Evolutionary conservation across 2,888 invertebrate genomes (phyloP), one percentile per base, ranked within the genome.

Genomic region (Platycnemis pennipes): DNA sequence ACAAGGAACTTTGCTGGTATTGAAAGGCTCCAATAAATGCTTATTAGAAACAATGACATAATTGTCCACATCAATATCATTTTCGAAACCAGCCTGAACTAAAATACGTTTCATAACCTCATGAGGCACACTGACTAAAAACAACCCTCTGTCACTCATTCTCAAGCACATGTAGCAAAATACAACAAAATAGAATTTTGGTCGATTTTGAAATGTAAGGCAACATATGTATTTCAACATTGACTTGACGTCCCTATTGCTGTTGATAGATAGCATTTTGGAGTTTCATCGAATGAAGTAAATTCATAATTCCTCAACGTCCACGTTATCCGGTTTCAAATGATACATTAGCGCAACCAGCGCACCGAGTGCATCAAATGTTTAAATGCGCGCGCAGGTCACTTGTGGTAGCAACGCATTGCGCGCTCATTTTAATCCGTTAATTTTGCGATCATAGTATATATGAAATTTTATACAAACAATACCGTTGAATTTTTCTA

Each of bases 131-230:
- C 91, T 63, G 26, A 26, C n/a, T 56, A 91, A 19, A 45, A 63
- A 44, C n/a, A 63, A 91, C 19, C 91, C 63, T 44, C 42, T 91
- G 26, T 53, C 91, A 44, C 63, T 44, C 91, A 91, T 91, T 44
- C n/a, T 91, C 13, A 91, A 42, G 63, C 91, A 63, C 63, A 91
- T 69, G 19, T 91, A 91, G 22, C 91, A 91, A 63, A 91, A 91
- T 22, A 91, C 44, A 19, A 91, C 91, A 91, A 91, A 91, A 44
- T 91, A 91, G 44, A 91, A 91, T 63, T 63, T 91, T 13, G 91
- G 91, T n/a, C 91, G 91, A 63, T 63, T 63, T 44, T 11, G 13
- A 7, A 91, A 91, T 19, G 49, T 44, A 44, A 91, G 63, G 44
- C 91, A 91, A 31, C 26, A 91, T 63, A 63, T 44, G 22, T 13